Evolutionary conservation across 2,888 invertebrate genomes (phyloP).

Genomic region (Metellina segmentata): DNA sequence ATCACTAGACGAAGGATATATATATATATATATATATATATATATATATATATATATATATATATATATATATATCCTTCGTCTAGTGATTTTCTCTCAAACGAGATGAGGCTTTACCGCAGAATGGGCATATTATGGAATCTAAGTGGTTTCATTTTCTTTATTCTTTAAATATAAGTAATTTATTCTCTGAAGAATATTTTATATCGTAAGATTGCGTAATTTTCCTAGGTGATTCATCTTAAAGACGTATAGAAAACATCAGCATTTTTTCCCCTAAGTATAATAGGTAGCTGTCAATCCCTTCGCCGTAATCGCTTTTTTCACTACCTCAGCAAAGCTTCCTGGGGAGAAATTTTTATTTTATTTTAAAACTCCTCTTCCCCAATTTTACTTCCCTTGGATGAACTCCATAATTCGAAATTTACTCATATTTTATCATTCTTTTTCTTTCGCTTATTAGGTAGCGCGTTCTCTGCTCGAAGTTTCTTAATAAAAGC

Average conservation of each 20-base stretch:
- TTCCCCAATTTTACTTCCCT: conserved; percentile 19
- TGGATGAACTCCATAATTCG: conserved; percentile 32
- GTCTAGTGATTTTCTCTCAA: background rate
- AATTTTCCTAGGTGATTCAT: background rate
- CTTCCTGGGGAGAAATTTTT: background rate
- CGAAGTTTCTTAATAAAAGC: no score
- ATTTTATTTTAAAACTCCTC: background rate
- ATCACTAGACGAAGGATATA: background rate
- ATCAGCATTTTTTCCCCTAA: background rate
- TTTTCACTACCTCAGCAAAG: background rate
- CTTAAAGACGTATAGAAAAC: background rate
- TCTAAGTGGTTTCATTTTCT: background rate
- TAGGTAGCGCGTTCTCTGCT: background rate
- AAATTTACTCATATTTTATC: conserved; percentile 12
- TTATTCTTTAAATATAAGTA: background rate
- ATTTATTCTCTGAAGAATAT: background rate
- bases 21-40: background rate
- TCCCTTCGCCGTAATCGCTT: background rate
- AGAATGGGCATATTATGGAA: background rate
- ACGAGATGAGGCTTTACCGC: background rate
- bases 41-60: no score
- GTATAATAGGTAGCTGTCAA: conserved; percentile 56
- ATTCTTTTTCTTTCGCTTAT: conserved; percentile 21
- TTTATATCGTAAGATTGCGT: background rate
- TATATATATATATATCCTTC: background rate